Conservation (phyloP, 2,797 vertebrate genomes). For the Morelia viridis region DNA sequence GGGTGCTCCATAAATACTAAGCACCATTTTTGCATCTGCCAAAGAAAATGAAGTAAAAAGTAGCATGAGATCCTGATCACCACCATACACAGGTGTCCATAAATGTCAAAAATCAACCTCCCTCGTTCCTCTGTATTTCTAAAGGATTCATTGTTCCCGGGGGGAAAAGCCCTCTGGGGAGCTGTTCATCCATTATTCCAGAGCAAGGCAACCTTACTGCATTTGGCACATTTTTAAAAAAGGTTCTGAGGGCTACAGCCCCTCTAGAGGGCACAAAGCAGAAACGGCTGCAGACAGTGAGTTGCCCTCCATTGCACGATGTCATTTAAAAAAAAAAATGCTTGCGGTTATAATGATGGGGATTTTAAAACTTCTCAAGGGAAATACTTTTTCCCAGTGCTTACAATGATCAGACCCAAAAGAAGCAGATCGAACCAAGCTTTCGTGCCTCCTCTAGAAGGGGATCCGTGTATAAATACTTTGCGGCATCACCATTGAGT, state of each 20-base stretch:
- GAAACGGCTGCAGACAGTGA: neutral
- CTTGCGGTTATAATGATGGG: neutral
- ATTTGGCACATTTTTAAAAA: neutral
- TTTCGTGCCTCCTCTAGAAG: neutral
- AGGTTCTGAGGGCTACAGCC: neutral
- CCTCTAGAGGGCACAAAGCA: neutral
- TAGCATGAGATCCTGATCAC: neutral
- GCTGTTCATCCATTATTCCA: neutral
- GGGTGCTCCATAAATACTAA: neutral
- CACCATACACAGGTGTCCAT: neutral
- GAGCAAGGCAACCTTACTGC: neutral
- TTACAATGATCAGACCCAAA: neutral
- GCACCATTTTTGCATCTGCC: neutral
- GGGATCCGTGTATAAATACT: neutral
- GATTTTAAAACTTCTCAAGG: neutral
- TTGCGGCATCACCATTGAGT: neutral
- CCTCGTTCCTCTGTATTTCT: neutral
- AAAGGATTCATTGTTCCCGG: neutral
- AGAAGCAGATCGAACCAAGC: neutral
- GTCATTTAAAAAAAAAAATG: neutral
- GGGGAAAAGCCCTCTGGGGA: neutral
- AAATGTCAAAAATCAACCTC: neutral
- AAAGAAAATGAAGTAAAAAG: neutral
- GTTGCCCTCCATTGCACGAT: neutral
- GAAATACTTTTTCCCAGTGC: fast-evolving